Conservation (phyloP, 2,797 vertebrate genomes). For the Molossus alvarezi region DNA sequence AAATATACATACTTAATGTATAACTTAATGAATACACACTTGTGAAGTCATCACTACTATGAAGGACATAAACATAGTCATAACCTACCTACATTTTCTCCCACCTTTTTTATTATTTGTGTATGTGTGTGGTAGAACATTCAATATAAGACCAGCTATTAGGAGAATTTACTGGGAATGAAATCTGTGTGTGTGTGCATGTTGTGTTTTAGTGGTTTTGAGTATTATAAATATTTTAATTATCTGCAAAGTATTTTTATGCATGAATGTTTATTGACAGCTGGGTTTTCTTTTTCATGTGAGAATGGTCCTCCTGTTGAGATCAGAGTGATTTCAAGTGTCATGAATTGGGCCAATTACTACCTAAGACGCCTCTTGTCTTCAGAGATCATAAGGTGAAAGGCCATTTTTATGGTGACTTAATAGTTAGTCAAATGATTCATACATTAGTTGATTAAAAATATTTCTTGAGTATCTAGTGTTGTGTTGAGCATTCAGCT, state of each 20-base stretch:
- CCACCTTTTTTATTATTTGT: neutral
- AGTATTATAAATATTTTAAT: neutral
- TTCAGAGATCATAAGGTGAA: neutral
- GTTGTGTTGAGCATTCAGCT: neutral
- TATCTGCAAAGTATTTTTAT: neutral
- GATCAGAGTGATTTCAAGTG: neutral
- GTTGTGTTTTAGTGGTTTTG: neutral
- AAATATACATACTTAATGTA: neutral
- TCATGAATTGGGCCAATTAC: neutral
- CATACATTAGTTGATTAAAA: neutral
- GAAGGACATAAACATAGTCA: neutral
- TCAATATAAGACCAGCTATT: neutral
- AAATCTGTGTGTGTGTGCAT: neutral
- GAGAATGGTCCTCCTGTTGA: neutral
- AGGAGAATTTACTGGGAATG: neutral
- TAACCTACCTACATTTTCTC: neutral
- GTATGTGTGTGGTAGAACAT: neutral
- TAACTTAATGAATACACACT: neutral
- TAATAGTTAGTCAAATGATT: neutral
- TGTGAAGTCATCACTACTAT: neutral
- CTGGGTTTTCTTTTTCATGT: neutral
- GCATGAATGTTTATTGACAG: neutral
- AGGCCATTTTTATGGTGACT: neutral
- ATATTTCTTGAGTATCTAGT: neutral
- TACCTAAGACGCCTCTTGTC: neutral